phyloP scores from a whole-genome alignment of 2,797 vertebrate species.

The Pseudomugil gertrudae region DNA sequence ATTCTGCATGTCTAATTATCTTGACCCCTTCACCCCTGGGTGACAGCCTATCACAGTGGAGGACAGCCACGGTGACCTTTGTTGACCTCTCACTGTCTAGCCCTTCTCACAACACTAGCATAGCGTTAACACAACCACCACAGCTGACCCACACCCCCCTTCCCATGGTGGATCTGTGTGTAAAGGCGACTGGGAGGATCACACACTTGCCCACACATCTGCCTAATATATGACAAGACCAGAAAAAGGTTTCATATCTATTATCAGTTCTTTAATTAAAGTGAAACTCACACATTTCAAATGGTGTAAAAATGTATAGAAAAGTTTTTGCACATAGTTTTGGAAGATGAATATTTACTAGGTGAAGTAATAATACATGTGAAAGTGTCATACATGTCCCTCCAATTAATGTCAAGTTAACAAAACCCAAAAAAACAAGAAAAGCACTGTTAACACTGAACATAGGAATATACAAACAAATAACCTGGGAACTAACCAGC shows the following conservation, averaged over 20 bases:
- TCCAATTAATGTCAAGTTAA: no score
- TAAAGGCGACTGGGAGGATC: constrained; percentile 34
- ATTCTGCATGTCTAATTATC: constrained; percentile 78
- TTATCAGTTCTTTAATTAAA: background rate
- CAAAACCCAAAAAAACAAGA: no score
- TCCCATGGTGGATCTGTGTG: constrained; percentile 21
- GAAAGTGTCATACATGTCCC: no score
- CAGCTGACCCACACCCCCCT: constrained; percentile 53
- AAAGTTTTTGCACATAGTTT: no score
- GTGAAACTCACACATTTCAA: constrained; percentile 18
- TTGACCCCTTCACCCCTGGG: constrained; percentile 72
- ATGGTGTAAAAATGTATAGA: background rate
- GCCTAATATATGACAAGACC: constrained; percentile 29
- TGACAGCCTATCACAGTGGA: constrained; percentile 82
- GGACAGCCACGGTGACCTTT: constrained; percentile 77
- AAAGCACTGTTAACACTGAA: no score
- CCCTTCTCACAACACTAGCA: constrained; percentile 76
- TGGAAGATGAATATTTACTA: no score
- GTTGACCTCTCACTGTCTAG: constrained; percentile 77
- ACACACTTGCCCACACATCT: constrained; percentile 23
- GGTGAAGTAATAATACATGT: no score
- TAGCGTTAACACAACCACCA: constrained; percentile 71
- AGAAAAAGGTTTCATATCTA: constrained; percentile 8
- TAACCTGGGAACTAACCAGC: no score
- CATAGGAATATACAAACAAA: no score